Conservation (phyloP, 2,113 vertebrate species). For the Pseudonaja textilis region DNA sequence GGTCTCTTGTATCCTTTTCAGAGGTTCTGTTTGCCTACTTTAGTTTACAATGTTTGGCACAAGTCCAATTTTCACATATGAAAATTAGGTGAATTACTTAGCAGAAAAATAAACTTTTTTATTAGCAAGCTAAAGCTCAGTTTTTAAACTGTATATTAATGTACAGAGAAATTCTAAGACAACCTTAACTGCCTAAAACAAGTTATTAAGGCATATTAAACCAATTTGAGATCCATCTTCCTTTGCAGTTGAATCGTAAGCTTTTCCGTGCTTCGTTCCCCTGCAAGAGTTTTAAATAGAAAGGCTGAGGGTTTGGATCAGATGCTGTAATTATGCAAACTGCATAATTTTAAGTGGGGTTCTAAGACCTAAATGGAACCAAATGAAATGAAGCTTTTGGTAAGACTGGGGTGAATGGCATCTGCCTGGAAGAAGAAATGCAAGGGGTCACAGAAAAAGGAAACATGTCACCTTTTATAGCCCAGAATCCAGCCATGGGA, state of each 20-base stretch:
- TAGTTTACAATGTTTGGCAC: conserved; percentile 75
- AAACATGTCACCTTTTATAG: neutral
- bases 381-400: neutral
- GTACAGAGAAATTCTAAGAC: conserved; percentile 41
- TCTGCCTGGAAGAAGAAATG: neutral
- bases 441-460: no score
- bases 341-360: neutral
- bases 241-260: no score
- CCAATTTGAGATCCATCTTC: neutral
- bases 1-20: neutral
- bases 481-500: neutral
- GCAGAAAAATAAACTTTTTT: conserved; percentile 75
- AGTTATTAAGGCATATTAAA: no score
- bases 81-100: conserved; percentile 69
- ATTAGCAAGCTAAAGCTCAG: conserved; percentile 33
- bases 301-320: neutral
- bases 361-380: no score
- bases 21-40: conserved; percentile 45
- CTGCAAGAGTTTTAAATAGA: neutral
- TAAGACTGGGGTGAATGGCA: neutral
- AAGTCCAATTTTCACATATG: conserved; percentile 75
- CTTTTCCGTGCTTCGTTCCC: neutral
- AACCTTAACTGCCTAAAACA: neutral
- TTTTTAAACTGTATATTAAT: conserved; percentile 49
- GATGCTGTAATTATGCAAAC: neutral